These are phyloP conservation scores for Cyphomyrus discorhynchus DNA, from an alignment of 2,113 vertebrate genomes.

Conservation along the genomic window DNA sequence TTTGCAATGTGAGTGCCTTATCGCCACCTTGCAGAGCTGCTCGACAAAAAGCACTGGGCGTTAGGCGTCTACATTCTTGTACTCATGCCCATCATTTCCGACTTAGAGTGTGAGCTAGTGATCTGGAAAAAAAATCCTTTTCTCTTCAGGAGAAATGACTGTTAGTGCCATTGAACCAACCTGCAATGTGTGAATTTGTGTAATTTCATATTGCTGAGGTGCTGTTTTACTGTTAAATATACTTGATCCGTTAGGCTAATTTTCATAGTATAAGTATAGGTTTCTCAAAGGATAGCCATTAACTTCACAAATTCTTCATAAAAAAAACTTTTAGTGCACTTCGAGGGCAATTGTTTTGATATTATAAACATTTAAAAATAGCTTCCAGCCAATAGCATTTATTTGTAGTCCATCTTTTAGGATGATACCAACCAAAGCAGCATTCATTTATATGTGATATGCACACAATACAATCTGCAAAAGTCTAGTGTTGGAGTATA, in stretches of 20 bases:
- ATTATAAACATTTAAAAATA: background rate
- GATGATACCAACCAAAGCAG: background rate
- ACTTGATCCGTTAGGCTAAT: background rate
- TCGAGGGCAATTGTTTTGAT: background rate
- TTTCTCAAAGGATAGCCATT: background rate
- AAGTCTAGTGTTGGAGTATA: background rate
- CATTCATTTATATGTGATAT: background rate
- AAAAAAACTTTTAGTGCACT: background rate
- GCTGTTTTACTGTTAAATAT: background rate
- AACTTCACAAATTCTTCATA: background rate
- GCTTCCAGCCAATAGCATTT: background rate
- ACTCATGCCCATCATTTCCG: background rate
- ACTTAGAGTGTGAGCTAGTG: background rate
- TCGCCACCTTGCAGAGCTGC: background rate
- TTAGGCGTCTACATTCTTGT: background rate
- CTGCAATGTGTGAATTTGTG: background rate
- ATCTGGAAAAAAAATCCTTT: background rate
- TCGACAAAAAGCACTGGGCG: background rate
- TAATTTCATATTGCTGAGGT: background rate
- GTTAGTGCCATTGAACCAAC: background rate
- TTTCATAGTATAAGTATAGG: background rate
- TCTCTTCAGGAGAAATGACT: background rate
- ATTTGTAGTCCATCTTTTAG: background rate
- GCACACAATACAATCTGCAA: background rate
- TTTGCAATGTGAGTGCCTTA: conserved; percentile 5